Conservation (phyloP, 2,888 invertebrate genomes). For the Rhogogaster chlorosoma region DNA sequence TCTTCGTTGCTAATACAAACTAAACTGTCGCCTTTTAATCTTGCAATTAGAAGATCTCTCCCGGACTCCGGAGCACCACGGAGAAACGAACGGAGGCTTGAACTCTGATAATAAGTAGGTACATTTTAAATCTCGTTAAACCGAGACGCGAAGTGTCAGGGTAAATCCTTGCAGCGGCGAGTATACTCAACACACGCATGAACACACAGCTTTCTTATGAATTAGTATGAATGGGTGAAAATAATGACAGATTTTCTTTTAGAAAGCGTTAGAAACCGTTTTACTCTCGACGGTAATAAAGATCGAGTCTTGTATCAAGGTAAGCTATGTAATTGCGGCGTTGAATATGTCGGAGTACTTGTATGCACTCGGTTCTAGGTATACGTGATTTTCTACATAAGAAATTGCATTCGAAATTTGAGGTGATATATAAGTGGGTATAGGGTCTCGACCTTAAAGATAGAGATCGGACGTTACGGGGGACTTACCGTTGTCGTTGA, state of each 20-base stretch:
- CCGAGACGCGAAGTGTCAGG: not conserved
- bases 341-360: not conserved
- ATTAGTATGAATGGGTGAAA: slow-evolving; percentile 2
- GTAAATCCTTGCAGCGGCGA: not conserved
- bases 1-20: slow-evolving; percentile 4
- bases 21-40: slow-evolving; percentile 35
- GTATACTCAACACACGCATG: not conserved
- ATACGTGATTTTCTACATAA: not conserved
- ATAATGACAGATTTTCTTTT: slow-evolving; percentile 40
- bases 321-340: not conserved
- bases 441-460: slow-evolving; percentile 26
- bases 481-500: slow-evolving; percentile 48
- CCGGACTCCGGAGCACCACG: not conserved
- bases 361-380: not conserved
- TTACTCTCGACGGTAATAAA: not conserved
- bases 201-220: not conserved
- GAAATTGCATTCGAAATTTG: not conserved
- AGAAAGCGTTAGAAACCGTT: slow-evolving; percentile 32
- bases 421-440: slow-evolving; percentile 20
- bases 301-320: not conserved
- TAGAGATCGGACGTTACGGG: slow-evolving; percentile 41
- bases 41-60: slow-evolving; percentile 27
- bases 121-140: slow-evolving; percentile 13
- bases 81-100: not conserved
- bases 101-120: slow-evolving; percentile 21